Evolutionary conservation across 2,113 vertebrate genomes (phyloP).

Genomic region (Thomomys bottae): DNA sequence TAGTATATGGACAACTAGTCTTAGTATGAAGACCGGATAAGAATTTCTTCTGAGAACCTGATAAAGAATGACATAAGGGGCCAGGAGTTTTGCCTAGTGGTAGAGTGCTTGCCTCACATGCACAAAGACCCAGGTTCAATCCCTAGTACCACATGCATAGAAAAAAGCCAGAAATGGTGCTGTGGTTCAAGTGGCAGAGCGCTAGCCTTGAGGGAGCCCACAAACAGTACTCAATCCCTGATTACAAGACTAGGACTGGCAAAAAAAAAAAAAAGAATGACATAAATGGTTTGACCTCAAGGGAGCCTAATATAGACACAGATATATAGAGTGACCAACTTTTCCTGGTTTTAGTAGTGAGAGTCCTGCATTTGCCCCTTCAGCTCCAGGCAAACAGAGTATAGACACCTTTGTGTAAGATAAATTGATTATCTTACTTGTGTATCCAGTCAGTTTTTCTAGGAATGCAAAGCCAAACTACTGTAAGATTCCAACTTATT

Average conservation of each 20-base stretch:
- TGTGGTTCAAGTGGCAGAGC: no score
- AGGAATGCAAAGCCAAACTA: no score
- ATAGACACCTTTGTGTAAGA: no score
- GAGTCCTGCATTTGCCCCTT: background rate
- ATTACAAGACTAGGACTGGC: no score
- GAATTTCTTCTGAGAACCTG: slow-evolving; percentile 49
- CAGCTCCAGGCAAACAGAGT: slow-evolving; percentile 4
- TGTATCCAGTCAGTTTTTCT: background rate
- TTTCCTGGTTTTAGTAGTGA: background rate
- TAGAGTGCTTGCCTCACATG: no score
- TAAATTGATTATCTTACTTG: background rate
- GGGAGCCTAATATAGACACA: background rate
- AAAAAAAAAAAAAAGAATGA: background rate
- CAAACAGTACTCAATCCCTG: no score
- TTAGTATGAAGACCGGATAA: slow-evolving; percentile 27
- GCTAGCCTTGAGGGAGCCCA: no score
- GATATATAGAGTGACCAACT: background rate
- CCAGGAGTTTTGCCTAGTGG: no score
- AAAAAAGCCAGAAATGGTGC: no score
- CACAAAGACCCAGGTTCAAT: no score
- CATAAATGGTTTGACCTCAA: background rate
- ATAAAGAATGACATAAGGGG: slow-evolving; percentile 3
- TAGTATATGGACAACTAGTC: slow-evolving; percentile 27
- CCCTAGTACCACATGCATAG: no score
- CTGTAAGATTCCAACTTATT: no score